Base-by-base conservation (phyloP, 2,888 invertebrate species). In the Trypoxylon attenuatum region DNA sequence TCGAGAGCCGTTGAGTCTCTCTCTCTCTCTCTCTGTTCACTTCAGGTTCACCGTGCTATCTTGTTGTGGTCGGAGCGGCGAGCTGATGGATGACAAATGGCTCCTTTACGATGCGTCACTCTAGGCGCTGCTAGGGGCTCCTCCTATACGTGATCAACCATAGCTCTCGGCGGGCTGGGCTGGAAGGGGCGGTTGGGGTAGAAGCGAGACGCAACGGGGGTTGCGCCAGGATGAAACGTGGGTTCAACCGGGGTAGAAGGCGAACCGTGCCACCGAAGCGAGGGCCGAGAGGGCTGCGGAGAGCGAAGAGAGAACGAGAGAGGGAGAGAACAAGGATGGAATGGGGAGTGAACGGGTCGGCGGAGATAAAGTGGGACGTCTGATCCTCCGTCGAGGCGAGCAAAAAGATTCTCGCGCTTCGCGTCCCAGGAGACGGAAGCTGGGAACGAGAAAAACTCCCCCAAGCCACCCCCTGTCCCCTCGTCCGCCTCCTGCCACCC, bases 121-220 rank as follows among this genome's bases (percentile, higher is more conserved):
- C 88, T 87, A 88, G 88, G 89, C 88, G 82, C 77, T 84, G 81
- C 81, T 78, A 73, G 80, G 81, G 81, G 79, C 81, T 82, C 81
- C 82, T 83, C 83, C 84, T 85, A 83, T 85, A 85, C 83, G 84
- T 82, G 85, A 85, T 85, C 84, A 80, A 81, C 80, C 79, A 82
- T 79, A 81, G 81, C 72, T 78, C 72, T 60, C 15, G 23, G 15
- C 2, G 15, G 45, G 33, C 89, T 89, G 88, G 88, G 88, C 89
- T 89, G 42, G 33, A 89, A 16, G 87, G 89, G 89, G 89, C 89
- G 88, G 88, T 5, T 87, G 87, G 89, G 89, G 88, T 13, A 87
- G 87, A 23, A 38, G 89, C 87, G 87, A 87, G 87, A 65, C 76
- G 68, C 71, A 68, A 64, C 70, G 57, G 71, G 66, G 72, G 87